Evolutionary conservation across 2,888 invertebrate species (phyloP), one percentile per base, ranked within the genome.

Genomic region (Drepana falcataria): DNA sequence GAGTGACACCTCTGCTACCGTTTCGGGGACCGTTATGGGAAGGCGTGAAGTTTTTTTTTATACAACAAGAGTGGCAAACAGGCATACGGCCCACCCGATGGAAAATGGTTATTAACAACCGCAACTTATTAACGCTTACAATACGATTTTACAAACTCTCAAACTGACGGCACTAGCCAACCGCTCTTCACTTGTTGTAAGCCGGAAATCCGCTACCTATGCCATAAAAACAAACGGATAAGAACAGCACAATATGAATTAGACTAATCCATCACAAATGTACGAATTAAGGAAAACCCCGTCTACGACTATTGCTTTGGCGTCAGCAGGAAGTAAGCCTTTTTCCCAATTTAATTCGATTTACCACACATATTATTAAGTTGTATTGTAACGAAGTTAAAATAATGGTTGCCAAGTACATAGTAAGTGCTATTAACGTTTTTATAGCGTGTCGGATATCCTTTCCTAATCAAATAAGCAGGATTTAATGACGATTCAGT

Each of bases 181-280:
- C 54, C 55, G 48, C 48, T 51, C 9, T 9, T 3, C 6, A 44
- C 9, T 9, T 49, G 54, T 41, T 44, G 37, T 3, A 51, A 63
- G 64, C 73, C 81, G 82, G 83, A 84, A 65, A 79, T 83, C 82
- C 82, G 75, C 64, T 54, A 68, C 35, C 52, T 44, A 58, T 58
- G 9, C 3, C 4, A 60, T 59, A 66, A 68, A 71, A 70, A 72
- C 57, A 57, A 59, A 57, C 52, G 59, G 52, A 60, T 57, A 61
- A 64, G 66, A 65, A 62, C 59, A 56, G 64, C 72, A 64, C 60
- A 64, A 64, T 61, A 56, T 62, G 58, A 68, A 68, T 77, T 66
- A 76, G 66, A 75, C 71, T 73, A 71, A 66, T 54, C 79, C 79
- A 77, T 75, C 64, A 58, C 79, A 69, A 81, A 81, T 80, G 68